Conservation (phyloP, 1,140 invertebrate genomes). For the Philotrypesis tridentata region DNA sequence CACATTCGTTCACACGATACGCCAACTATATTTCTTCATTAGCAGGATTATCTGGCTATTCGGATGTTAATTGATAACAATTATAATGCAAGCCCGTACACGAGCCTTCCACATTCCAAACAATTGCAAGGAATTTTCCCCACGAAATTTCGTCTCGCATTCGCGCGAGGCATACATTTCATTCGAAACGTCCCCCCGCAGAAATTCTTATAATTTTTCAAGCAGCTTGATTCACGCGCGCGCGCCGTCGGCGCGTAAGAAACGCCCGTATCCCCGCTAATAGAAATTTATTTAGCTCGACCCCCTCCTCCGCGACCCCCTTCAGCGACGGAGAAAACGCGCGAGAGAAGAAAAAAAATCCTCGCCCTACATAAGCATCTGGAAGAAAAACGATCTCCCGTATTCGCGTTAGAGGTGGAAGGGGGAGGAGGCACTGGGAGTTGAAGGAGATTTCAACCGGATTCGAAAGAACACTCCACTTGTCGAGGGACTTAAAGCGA, state of each 20-base stretch:
- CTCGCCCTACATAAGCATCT: neutral
- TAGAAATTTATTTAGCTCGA: neutral
- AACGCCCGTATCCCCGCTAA: neutral
- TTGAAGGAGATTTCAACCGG: constrained; percentile 18
- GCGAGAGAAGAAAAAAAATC: neutral
- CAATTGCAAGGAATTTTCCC: too few relatives aligned
- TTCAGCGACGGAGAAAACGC: too few relatives aligned
- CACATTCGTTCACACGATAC: too few relatives aligned
- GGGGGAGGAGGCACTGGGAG: neutral
- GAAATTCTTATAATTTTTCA: neutral
- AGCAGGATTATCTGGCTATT: too few relatives aligned
- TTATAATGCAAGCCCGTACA: too few relatives aligned
- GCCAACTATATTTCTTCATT: too few relatives aligned
- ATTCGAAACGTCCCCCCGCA: too few relatives aligned
- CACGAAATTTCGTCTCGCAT: too few relatives aligned
- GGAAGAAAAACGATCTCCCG: neutral
- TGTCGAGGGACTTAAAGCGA: constrained; percentile 44
- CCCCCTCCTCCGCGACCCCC: too few relatives aligned
- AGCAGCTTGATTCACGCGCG: neutral
- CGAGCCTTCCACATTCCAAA: too few relatives aligned
- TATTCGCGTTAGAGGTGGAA: neutral
- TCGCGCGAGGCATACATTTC: too few relatives aligned
- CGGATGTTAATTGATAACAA: too few relatives aligned
- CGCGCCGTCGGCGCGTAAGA: neutral
- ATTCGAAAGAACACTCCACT: constrained; percentile 42